A percentile compares a stretch with the other conserved stretches of the same genome.
These are phyloP conservation scores for Latrodectus geometricus DNA, from an alignment of 1,140 invertebrate species.

Conservation along the genomic window DNA sequence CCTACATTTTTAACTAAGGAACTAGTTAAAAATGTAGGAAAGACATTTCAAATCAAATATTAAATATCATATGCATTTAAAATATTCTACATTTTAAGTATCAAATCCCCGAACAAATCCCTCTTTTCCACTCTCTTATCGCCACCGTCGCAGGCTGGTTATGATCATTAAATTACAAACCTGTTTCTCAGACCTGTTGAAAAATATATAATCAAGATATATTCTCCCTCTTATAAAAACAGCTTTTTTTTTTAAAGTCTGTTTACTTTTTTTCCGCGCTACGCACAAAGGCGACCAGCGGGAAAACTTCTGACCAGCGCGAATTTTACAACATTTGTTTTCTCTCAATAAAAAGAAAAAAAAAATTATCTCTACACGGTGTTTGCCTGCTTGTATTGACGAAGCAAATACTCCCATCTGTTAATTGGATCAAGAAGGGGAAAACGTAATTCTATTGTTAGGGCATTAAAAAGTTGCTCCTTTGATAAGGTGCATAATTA, in stretches of 20 bases:
- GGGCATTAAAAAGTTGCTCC: slow-evolving; percentile 40
- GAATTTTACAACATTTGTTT: slow-evolving; percentile 1
- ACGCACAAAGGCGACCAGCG: not conserved
- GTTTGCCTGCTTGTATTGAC: not conserved
- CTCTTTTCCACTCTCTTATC: not conserved
- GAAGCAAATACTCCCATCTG: not conserved
- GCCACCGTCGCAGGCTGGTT: not conserved
- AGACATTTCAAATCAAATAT: too few species aligned
- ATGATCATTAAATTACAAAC: slow-evolving; percentile 29
- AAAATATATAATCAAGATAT: slow-evolving; percentile 15
- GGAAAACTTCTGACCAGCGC: not conserved
- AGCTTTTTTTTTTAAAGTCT: not conserved
- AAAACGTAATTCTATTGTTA: slow-evolving; percentile 31
- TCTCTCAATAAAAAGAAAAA: too few species aligned
- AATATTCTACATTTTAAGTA: too few species aligned
- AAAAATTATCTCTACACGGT: not conserved
- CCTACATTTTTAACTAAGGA: too few species aligned
- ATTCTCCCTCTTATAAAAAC: not conserved
- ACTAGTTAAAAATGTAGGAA: too few species aligned
- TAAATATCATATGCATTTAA: too few species aligned
- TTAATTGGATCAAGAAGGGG: slow-evolving; percentile 21
- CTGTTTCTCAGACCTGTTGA: slow-evolving; percentile 8
- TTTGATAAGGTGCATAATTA: slow-evolving; percentile 21
- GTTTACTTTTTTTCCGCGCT: not conserved
- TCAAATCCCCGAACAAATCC: not conserved